Conservation (phyloP, 2,797 vertebrate species). For the Sus cebifrons region DNA sequence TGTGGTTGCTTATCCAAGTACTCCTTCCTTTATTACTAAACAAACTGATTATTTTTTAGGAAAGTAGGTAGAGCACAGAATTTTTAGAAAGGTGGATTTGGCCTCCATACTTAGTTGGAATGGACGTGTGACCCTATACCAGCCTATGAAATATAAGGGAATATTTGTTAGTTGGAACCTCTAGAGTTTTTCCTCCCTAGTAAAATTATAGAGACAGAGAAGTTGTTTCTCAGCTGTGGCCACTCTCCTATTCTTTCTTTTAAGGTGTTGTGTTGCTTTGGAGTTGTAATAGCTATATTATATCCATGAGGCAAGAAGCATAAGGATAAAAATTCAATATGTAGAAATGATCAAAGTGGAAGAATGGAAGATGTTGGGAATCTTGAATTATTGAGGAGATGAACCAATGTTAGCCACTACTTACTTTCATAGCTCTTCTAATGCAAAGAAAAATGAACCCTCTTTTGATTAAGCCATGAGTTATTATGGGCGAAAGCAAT, state of each 20-base stretch:
- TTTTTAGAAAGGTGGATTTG: neutral
- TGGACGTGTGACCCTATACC: neutral
- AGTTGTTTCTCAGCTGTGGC: neutral
- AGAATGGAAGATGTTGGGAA: neutral
- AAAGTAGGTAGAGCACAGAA: neutral
- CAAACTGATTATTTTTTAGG: slow-evolving; percentile 7
- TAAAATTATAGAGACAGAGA: neutral
- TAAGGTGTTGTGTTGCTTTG: neutral
- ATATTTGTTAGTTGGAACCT: neutral
- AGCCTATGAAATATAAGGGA: neutral
- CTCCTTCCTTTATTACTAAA: neutral
- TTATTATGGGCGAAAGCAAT: slow-evolving; percentile 35
- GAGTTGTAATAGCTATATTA: neutral
- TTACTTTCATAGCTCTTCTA: neutral
- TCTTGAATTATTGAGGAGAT: neutral
- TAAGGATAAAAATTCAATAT: neutral
- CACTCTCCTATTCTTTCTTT: slow-evolving; percentile 22
- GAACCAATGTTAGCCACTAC: neutral
- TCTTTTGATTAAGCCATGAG: neutral
- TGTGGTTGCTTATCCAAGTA: neutral
- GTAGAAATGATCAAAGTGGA: neutral
- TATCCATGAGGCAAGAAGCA: neutral
- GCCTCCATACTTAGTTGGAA: neutral
- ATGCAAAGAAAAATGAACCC: neutral
- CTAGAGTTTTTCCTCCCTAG: neutral